Base-by-base conservation (phyloP, 92 coral and sea anemone genomes). In the Phenganax subtilis region DNA sequence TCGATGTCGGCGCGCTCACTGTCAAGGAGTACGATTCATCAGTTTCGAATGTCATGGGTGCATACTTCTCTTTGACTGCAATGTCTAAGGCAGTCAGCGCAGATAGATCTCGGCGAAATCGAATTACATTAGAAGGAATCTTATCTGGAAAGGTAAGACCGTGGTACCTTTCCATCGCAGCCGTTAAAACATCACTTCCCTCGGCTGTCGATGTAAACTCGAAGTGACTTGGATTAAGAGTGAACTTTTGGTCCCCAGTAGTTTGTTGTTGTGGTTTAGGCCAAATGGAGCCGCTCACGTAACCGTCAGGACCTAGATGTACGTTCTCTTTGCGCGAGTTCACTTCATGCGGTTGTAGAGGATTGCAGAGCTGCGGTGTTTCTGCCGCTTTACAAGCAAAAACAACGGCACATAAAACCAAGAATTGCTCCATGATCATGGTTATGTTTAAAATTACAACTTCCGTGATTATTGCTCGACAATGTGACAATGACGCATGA, bases 11-110 rank as follows among this genome's bases (percentile, higher is more conserved):
- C 15, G 96, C 86, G 1, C 82, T 83, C 20, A 94, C 89, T 51
- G 84, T 75, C 56, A 94, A 85, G 12, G 92, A 85, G 75, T 94
- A 92, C 20, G 97, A 92, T 77, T 96, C 99, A 53, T 96, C 99
- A 1, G 96, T 82, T 27, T 90, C 93, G 65, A 92, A 76, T 0
- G 85, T 86, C 57, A 92, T 70, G 4, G 89, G 85, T 66, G 86
- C 89, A 52, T 96, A 92, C 57, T 90, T 86, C 71, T 86, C 80
- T 54, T 87, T 31, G 6, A 92, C 97, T 8, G 82, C 65, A 9
- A 92, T 82, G 4, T 82, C 52, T 74, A 93, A 82, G 64, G 85
- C 69, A 0, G 87, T 82, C 5, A 93, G 88, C 74, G 85, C 75
- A 44, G 81, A 76, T 9, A 88, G 60, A 55, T 83, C 85, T 11